Percentiles rank a stretch among this genome's conserved stretches.
Evolutionary conservation across 2,113 vertebrate species (phyloP).

Genomic region (Morone saxatilis): DNA sequence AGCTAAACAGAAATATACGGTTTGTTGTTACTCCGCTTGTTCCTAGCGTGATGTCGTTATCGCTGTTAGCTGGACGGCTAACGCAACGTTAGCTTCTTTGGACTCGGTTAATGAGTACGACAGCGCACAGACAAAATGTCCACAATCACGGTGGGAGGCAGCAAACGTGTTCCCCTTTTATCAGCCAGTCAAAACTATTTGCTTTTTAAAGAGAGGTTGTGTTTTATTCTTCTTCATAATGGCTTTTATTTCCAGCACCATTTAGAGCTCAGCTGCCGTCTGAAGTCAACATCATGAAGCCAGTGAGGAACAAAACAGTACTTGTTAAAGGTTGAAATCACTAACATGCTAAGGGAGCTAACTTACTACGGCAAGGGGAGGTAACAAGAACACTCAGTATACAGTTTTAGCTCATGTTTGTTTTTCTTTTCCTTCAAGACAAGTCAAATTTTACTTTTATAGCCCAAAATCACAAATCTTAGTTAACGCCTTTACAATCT

Average conservation of each 20-base stretch:
- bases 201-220: neutral
- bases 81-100: constrained; percentile 31
- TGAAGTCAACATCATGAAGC: constrained; percentile 34
- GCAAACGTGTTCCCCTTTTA: too few species aligned
- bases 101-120: neutral
- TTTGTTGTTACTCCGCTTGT: constrained; percentile 19
- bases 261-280: constrained; percentile 48
- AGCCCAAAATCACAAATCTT: too few species aligned
- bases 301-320: constrained; percentile 13
- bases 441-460: too few species aligned
- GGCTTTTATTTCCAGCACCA: neutral
- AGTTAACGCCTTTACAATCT: too few species aligned
- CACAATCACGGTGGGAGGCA: neutral
- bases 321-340: constrained; percentile 3
- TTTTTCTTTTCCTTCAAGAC: neutral
- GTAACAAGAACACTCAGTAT: neutral
- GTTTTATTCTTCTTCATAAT: neutral
- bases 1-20: neutral
- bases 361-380: neutral
- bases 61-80: constrained; percentile 65
- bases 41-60: constrained; percentile 22
- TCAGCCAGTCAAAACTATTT: neutral
- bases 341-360: neutral
- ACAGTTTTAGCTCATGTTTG: neutral
- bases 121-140: neutral